Evolutionary conservation across 2,113 vertebrate genomes (phyloP).

Genomic region (Clarias gariepinus): DNA sequence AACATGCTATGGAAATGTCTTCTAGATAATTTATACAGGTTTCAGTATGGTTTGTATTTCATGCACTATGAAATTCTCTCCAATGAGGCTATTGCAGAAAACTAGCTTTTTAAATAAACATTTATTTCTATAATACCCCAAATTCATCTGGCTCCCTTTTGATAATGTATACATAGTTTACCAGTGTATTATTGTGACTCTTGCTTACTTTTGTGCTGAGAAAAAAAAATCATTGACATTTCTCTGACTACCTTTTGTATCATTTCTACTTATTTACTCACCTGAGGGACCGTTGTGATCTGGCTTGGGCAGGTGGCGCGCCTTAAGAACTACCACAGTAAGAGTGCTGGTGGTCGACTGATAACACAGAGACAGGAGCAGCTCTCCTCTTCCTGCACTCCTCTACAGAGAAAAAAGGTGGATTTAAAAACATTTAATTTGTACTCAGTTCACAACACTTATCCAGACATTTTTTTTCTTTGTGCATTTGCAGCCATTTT

Average conservation of each 20-base stretch:
- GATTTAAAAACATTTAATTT: constrained; percentile 9
- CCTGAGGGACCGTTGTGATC: constrained; percentile 84
- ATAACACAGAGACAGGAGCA: constrained; percentile 95
- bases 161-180: background rate
- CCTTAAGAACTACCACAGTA: constrained; percentile 96
- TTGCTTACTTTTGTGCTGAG: background rate
- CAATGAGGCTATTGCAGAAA: background rate
- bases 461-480: too few species aligned
- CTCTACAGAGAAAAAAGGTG: constrained; percentile 71
- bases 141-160: background rate
- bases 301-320: constrained; percentile 85
- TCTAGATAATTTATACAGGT: background rate
- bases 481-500: background rate
- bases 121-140: background rate
- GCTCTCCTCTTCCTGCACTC: constrained; percentile 86
- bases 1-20: background rate
- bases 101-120: background rate
- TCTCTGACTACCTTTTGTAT: background rate
- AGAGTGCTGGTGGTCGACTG: constrained; percentile 95
- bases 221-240: background rate
- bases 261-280: constrained; percentile 56
- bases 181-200: background rate
- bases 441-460: too few species aligned
- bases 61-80: background rate
- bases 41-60: background rate